Conservation (phyloP, 2,113 vertebrate genomes). For the Callorhinus ursinus region DNA sequence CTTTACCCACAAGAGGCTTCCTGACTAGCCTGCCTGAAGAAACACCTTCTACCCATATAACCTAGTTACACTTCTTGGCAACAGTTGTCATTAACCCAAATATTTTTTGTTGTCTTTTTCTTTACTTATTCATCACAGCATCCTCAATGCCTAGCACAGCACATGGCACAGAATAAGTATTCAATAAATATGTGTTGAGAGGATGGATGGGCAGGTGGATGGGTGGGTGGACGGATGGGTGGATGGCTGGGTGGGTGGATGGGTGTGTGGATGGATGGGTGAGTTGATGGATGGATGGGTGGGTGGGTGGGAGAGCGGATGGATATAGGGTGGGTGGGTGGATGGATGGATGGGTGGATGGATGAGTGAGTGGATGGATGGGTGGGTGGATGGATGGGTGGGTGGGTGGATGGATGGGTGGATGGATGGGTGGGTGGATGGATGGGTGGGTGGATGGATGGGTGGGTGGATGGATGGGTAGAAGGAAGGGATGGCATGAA, state of each 20-base stretch:
- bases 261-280: neutral
- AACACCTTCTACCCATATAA: neutral
- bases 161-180: neutral
- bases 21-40: neutral
- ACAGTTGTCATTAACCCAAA: neutral
- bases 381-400: neutral
- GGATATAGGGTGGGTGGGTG: too few species aligned
- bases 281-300: neutral
- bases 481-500: neutral
- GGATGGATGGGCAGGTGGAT: neutral
- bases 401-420: neutral
- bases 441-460: too few species aligned
- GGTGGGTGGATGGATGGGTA: neutral
- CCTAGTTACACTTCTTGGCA: neutral
- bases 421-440: neutral
- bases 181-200: neutral
- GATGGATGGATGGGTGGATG: fast-evolving
- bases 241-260: neutral
- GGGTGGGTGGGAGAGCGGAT: neutral
- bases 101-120: neutral
- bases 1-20: neutral
- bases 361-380: too few species aligned
- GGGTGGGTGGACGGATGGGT: too few species aligned
- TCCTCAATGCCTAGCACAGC: neutral
- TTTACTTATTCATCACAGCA: neutral